These are phyloP conservation scores for Hemistola chrysoprasaria DNA, from an alignment of 2,888 invertebrate species.

Conservation along the genomic window DNA sequence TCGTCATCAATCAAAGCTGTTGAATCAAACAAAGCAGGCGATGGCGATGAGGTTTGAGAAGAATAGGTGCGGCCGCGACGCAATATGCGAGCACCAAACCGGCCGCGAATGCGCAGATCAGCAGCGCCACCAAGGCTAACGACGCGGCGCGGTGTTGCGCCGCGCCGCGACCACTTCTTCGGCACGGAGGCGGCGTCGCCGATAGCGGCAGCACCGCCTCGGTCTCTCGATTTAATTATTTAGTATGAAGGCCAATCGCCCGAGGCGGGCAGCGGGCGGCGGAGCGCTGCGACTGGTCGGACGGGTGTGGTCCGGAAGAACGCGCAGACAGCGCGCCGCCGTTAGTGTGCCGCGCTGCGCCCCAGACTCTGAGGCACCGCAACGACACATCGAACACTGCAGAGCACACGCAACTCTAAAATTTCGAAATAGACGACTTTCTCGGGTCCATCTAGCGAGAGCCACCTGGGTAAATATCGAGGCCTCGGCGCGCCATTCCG, in stretches of 20 bases:
- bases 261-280: constrained; percentile 75
- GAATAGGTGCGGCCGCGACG: constrained; percentile 67
- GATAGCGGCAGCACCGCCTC: constrained; percentile 44
- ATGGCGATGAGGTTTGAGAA: constrained; percentile 51
- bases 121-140: constrained; percentile 80
- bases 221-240: constrained; percentile 77
- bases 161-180: constrained; percentile 77
- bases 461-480: constrained; percentile 57
- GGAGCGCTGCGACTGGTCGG: constrained; percentile 77
- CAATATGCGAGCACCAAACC: constrained; percentile 71
- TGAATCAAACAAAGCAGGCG: constrained; percentile 47
- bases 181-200: constrained; percentile 41
- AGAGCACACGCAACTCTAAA: constrained; percentile 70
- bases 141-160: constrained; percentile 65
- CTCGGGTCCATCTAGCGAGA: constrained; percentile 68
- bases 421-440: constrained; percentile 78
- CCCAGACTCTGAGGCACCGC: constrained; percentile 77
- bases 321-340: constrained; percentile 80
- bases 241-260: constrained; percentile 79
- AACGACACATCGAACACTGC: constrained; percentile 70
- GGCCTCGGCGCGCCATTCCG: too few relatives aligned
- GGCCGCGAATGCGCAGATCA: constrained; percentile 77
- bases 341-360: constrained; percentile 58
- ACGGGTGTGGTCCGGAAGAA: constrained; percentile 78
- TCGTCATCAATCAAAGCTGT: constrained; percentile 53